A percentile compares a stretch with the other conserved stretches of the same genome.
Conservation (phyloP, 2,797 vertebrate genomes). For the Parambassis ranga region DNA sequence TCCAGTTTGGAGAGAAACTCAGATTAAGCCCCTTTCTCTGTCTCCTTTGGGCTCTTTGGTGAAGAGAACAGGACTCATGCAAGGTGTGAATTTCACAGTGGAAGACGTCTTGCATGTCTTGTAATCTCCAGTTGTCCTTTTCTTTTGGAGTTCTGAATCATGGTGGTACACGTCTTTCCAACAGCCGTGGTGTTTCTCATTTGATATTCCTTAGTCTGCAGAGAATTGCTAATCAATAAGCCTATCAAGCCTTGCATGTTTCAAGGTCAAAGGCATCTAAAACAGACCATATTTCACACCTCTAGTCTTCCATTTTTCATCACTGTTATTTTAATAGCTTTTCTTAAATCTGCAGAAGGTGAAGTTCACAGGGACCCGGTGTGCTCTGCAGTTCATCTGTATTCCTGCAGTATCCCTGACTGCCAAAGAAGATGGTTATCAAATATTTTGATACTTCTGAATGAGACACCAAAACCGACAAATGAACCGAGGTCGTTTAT, state of each 20-base stretch:
- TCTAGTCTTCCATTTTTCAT: conserved; percentile 19
- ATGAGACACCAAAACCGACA: conserved; percentile 33
- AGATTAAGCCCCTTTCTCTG: conserved; percentile 39
- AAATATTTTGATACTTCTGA: conserved; percentile 47
- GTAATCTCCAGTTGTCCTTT: conserved; percentile 25
- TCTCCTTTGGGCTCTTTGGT: conserved; percentile 15
- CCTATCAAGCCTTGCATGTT: conserved; percentile 45
- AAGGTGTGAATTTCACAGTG: conserved; percentile 32
- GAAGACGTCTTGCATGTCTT: conserved; percentile 22
- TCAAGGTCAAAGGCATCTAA: conserved; percentile 40
- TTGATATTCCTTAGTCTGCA: conserved; percentile 29
- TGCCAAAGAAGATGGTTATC: conserved; percentile 34
- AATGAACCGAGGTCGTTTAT: conserved; percentile 57
- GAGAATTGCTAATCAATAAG: conserved; percentile 52
- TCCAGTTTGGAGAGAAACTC: conserved; percentile 47
- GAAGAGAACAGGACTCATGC: conserved; percentile 10
- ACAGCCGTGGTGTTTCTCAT: conserved; percentile 1
- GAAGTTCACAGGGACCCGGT: conserved; percentile 12
- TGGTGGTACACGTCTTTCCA: neutral
- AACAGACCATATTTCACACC: conserved; percentile 27
- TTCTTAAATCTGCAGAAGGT: conserved; percentile 2
- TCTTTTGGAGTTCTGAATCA: neutral
- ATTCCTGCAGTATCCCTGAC: conserved; percentile 17
- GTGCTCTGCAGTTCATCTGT: conserved; percentile 19
- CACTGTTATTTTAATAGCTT: conserved; percentile 24